Percentiles rank a stretch among this genome's conserved stretches.
phyloP scores from a whole-genome alignment of 1,140 invertebrate species.

The Hypsibius dujardini region DNA sequence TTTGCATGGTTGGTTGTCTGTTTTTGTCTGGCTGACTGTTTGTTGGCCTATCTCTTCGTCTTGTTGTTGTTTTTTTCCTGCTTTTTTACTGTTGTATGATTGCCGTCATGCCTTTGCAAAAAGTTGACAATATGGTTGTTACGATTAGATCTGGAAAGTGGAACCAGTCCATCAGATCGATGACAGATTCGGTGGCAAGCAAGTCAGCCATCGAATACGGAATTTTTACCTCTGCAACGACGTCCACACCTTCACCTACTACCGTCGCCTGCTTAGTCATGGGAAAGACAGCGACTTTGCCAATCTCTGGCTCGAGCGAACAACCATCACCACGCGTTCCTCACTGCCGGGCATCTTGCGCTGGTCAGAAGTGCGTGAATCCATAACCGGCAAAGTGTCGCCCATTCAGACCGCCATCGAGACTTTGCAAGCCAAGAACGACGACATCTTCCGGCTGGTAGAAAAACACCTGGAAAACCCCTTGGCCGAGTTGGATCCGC shows the following conservation, averaged over 20 bases:
- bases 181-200: slow-evolving; percentile 48
- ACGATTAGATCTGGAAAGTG: slow-evolving; percentile 64
- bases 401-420: slow-evolving; percentile 69
- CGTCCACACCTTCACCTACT: slow-evolving; percentile 71
- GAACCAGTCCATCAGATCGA: slow-evolving; percentile 65
- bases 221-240: slow-evolving; percentile 75
- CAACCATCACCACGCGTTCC: slow-evolving; percentile 55
- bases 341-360: slow-evolving; percentile 72
- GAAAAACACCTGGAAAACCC: slow-evolving; percentile 3
- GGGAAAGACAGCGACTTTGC: slow-evolving; percentile 79
- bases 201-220: slow-evolving; percentile 60
- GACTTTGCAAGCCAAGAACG: slow-evolving; percentile 62
- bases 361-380: slow-evolving; percentile 75
- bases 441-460: slow-evolving; percentile 36
- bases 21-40: too few species aligned
- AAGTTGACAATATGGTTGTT: too few species aligned
- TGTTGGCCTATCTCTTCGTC: too few species aligned
- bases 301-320: slow-evolving; percentile 71
- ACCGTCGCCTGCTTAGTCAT: slow-evolving; percentile 54
- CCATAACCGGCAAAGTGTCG: slow-evolving; percentile 58
- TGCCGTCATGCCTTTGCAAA: too few species aligned
- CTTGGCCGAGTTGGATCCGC: slow-evolving; percentile 1
- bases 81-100: too few species aligned
- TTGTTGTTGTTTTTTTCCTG: too few species aligned
- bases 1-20: too few species aligned